Evolutionary conservation across 2,113 vertebrate genomes (phyloP), one percentile per base, ranked within the genome.

Genomic region (Apeltes quadracus): DNA sequence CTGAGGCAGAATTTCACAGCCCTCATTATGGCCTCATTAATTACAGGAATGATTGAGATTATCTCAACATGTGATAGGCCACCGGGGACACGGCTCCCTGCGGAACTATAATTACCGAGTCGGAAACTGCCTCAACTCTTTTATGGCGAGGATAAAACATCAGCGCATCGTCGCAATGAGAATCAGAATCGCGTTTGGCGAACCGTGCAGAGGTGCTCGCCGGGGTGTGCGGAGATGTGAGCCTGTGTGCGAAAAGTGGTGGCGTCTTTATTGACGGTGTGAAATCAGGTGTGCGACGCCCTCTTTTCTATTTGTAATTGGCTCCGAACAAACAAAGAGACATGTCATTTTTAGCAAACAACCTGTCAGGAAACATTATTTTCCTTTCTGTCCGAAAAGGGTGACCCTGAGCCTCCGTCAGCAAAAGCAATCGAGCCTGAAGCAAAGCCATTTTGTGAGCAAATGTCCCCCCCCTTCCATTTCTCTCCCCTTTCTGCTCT

Each of bases 1-100:
- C 81, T 38, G 65, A 72, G 76, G 78, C 65, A 20, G 64, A 14
- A 46, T 54, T 68, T 38, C 27, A 75, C 68, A 75, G 66, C 25
- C 44, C 29, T 85, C 76, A 84, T 87, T 84, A 87, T 75, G 68
- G 29, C 36, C 48, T 81, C 74, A 84, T 88, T 88, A 73, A 88
- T 88, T 82, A 79, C 72, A 71, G 65, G 22, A 61, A 70, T 62
- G 79, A 85, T 79, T 54, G 61, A 56, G 54, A 83, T 84, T 76
- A 78, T 61, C 83, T 86, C 77, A 72, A 67, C 84, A 84, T 87
- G 80, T 85, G 87, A 81, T 4, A 25, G 64, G 71, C 78, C 55
- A 82, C 61, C 61, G 55, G 75, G 73, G 73, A 75, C 13, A 58
- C 29, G 46, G 43, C 44, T 72, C 72, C 77, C 69, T 10, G 1